Evolutionary conservation across 2,797 vertebrate genomes (phyloP).

Genomic region (Bradypodion pumilum): DNA sequence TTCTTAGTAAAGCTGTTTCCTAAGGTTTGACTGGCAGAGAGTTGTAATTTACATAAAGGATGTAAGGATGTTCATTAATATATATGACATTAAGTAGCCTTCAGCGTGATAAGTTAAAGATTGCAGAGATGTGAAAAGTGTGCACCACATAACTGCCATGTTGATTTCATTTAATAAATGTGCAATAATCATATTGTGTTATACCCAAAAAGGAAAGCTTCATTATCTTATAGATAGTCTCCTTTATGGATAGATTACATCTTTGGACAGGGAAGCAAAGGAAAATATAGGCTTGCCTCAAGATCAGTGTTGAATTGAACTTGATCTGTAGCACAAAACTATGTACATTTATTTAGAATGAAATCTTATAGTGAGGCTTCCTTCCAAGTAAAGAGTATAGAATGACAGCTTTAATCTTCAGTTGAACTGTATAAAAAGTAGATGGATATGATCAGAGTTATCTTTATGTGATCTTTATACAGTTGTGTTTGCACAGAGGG

Average conservation of each 20-base stretch:
- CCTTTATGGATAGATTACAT: background rate
- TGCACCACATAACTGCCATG: conserved; percentile 4
- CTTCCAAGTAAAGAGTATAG: background rate
- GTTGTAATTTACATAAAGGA: conserved; percentile 31
- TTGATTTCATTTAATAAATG: conserved; percentile 20
- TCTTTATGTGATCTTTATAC: background rate
- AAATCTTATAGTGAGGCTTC: background rate
- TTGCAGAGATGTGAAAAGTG: conserved; percentile 12
- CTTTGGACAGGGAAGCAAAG: background rate
- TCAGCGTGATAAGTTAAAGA: conserved; percentile 6
- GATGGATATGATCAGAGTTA: background rate
- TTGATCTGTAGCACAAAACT: background rate
- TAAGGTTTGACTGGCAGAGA: conserved; percentile 11
- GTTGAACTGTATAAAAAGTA: background rate
- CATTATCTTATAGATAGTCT: conserved; percentile 26
- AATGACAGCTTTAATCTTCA: background rate
- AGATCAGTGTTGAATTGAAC: background rate
- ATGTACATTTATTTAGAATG: background rate
- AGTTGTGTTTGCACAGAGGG: background rate
- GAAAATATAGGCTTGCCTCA: background rate
- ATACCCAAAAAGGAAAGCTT: conserved; percentile 12
- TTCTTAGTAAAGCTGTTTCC: conserved; percentile 41
- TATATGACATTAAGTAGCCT: background rate
- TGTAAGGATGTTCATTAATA: conserved; percentile 26
- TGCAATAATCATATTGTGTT: conserved; percentile 28